Base-by-base conservation (phyloP, 92 coral and sea anemone genomes). In the Actinostola sp. region DNA sequence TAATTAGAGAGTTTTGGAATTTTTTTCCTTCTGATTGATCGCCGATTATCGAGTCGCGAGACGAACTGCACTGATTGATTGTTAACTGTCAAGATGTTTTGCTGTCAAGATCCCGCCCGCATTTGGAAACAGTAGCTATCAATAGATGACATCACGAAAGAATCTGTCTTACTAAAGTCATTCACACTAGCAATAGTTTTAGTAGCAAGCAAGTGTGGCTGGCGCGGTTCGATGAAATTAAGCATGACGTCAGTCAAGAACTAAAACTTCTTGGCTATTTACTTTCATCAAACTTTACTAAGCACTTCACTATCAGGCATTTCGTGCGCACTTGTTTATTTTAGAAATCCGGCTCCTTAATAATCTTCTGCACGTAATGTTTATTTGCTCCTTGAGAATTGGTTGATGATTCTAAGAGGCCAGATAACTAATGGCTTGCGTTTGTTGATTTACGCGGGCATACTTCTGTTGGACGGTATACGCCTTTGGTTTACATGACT, bases 271-370 rank as follows among this genome's bases (percentile, higher is more conserved):
- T 53, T 53, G 13, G 60, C n/a, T n/a, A n/a, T n/a, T n/a, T n/a
- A n/a, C n/a, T n/a, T n/a, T n/a, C n/a, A n/a, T n/a, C n/a, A n/a
- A n/a, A n/a, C n/a, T n/a, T n/a, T n/a, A n/a, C n/a, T n/a, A n/a
- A n/a, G n/a, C 20, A 53, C 30, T 39, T 39, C 8, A 39, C 7
- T 7, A 39, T 30, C 17, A 26, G 3, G 28, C 13, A 4, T 21
- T 68, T 50, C 74, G 63, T 68, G 74, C 46, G 50, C 30, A 26
- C 2, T 51, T 68, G 74, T 68, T 68, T 68, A 21, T 30, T 68
- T 68, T 51, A 21, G 58, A 10, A 33, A 50, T 16, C 31, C n/a
- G n/a, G n/a, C n/a, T n/a, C n/a, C n/a, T n/a, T n/a, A n/a, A n/a
- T n/a, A 34, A 7, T 17, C 43, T 14, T 46, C 2, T 30, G 17